Base-by-base conservation (phyloP, 2,113 vertebrate species). In the Bagarius yarrelli region DNA sequence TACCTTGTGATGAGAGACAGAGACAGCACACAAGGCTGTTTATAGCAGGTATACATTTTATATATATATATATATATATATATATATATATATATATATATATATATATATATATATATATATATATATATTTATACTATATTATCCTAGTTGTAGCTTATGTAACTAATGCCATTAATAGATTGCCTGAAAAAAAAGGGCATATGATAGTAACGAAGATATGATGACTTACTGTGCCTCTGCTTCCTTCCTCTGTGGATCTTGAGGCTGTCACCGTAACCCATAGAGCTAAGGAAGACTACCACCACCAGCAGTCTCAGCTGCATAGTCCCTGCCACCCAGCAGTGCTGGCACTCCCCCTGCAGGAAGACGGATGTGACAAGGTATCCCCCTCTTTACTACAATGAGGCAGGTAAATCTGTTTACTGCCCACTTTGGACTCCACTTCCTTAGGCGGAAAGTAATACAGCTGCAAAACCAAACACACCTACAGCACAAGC, bases 321-420 rank as follows among this genome's bases (percentile, higher is more conserved):
- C 95, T 94, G 95, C 96, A 99, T 98, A 97, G 95, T 99, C 95
- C 92, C 95, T 92, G 86, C 93, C 93, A 85, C 91, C 90, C 91
- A 93, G 95, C 91, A 88, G 88, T 91, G 87, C 90, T 92, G 91
- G 91, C 92, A 91, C 94, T 88, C 87, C 82, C 82, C 83, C 77
- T 87, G 87, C 90, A 87, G 89, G 89, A 89, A 91, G 93, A 92
- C 92, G 91, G 94, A 92, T 92, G 84, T 86, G 85, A 88, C 87
- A 88, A 90, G 89, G 82, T 83, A 77, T 79, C 67, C 66, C 81
- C 75, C 84, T 82, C n/a, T 70, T 89, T 92, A 66, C 91, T 90
- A 87, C 88, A 61, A 70, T 76, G 84, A 78, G 85, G 84, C 89
- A 91, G 89, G 87, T 89, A 88, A 84, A 60, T 32, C 56, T 4